Evolutionary conservation across 2,888 invertebrate species (phyloP), one percentile per base, ranked within the genome.

Genomic region (Hofmannophila pseudospretella): DNA sequence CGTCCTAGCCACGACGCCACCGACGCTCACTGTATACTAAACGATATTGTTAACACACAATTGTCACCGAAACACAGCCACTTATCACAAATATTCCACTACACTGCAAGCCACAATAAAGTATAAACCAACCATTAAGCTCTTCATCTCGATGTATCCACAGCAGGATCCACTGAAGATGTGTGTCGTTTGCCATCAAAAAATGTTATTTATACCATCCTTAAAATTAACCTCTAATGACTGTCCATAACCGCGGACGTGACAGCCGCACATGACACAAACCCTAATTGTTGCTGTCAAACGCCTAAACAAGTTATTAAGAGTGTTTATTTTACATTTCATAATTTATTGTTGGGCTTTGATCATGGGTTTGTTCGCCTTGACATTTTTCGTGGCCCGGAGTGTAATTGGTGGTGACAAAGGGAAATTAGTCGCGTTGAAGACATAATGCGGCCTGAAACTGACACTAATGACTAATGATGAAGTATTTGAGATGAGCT

Each of bases 271-370:
- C 59, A 48, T 84, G 80, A 81, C 81, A 81, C 16, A 69, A 65
- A 58, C 51, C 54, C 62, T 77, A 79, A 81, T 78, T 73, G 67
- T 69, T 58, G 65, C 71, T 78, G 80, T 81, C 78, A 68, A 60
- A 61, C 42, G 52, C 49, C 49, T 57, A 54, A 62, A 51, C 62
- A 62, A 69, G 61, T 58, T 65, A 69, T 71, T 67, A 74, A 52
- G 47, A 51, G 54, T 68, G 58, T 69, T 71, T 67, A 75, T 65
- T 70, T 71, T 67, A 34, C 22, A 54, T 53, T 54, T 59, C 41
- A 49, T 54, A 38, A 41, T 32, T 47, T 43, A 44, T 46, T 55
- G 53, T 58, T 50, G 41, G 37, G 35, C 47, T 46, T 41, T 47
- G 51, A 44, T 55, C 53, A 53, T 59, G 54, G 52, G 38, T 61